These are phyloP conservation scores for Enteromius radiatus DNA, from an alignment of 2,797 vertebrate species.

Conservation along the genomic window DNA sequence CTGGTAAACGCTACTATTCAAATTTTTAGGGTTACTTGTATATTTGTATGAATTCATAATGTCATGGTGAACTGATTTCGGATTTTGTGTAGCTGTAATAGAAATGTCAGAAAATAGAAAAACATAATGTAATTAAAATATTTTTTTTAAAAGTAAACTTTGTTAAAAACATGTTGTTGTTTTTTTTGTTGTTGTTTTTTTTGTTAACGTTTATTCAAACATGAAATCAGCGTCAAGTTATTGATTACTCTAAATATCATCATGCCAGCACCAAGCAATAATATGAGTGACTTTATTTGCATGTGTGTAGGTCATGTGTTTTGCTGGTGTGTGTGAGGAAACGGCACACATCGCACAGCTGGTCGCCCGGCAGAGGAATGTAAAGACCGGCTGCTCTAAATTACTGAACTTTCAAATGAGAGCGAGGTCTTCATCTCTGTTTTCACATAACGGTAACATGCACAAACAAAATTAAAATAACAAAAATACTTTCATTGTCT, in stretches of 20 bases:
- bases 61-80: neutral
- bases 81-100: neutral
- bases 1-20: too few species aligned
- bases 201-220: too few species aligned
- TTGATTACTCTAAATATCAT: neutral
- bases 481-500: too few species aligned
- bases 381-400: conserved; percentile 80
- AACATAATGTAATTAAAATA: neutral
- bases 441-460: conserved; percentile 78
- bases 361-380: conserved; percentile 85
- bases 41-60: neutral
- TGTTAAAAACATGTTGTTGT: too few species aligned
- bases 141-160: neutral
- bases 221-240: neutral
- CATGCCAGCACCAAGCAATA: neutral
- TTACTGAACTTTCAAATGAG: conserved; percentile 89
- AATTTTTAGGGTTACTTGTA: neutral
- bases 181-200: too few species aligned
- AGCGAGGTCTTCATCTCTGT: conserved; percentile 78
- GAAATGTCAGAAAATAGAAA: neutral
- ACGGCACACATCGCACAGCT: conserved; percentile 87
- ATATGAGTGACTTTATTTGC: conserved; percentile 12
- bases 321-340: conserved; percentile 83
- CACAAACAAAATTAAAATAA: neutral
- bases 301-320: conserved; percentile 76